phyloP scores from a whole-genome alignment of 2,888 invertebrate genomes.

The Lysandra bellargus region DNA sequence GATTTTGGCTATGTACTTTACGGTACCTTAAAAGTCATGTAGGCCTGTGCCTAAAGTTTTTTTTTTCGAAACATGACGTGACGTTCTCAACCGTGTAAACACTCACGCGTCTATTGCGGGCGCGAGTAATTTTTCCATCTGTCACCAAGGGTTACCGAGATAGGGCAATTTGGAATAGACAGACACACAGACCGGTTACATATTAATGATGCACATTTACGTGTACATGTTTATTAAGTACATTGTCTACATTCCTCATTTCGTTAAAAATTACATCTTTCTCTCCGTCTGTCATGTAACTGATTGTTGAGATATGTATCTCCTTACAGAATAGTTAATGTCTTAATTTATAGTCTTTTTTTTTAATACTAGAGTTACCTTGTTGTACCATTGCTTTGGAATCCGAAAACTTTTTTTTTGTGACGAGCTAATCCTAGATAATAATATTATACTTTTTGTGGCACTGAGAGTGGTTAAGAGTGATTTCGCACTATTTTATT shows the following conservation, averaged over 20 bases:
- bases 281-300: not conserved
- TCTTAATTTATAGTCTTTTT: not conserved
- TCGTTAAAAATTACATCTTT: not conserved
- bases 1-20: no score
- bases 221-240: conserved; percentile 9
- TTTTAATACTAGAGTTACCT: no score
- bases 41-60: not conserved
- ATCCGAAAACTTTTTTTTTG: no score
- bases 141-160: conserved; percentile 52
- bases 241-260: conserved; percentile 8
- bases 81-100: conserved; percentile 42
- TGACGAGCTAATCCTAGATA: no score
- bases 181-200: conserved; percentile 30
- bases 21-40: no score
- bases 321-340: not conserved
- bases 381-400: no score
- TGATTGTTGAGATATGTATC: not conserved
- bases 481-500: no score
- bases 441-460: no score
- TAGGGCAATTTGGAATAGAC: conserved; percentile 47
- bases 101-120: conserved; percentile 36
- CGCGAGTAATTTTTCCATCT: conserved; percentile 53
- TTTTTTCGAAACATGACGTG: not conserved
- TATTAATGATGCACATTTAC: conserved; percentile 20
- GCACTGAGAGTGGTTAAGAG: no score